A percentile compares a stretch with the other conserved stretches of the same genome.
Conservation (phyloP, 2,113 vertebrate genomes). For the Semnornis frantzii region DNA sequence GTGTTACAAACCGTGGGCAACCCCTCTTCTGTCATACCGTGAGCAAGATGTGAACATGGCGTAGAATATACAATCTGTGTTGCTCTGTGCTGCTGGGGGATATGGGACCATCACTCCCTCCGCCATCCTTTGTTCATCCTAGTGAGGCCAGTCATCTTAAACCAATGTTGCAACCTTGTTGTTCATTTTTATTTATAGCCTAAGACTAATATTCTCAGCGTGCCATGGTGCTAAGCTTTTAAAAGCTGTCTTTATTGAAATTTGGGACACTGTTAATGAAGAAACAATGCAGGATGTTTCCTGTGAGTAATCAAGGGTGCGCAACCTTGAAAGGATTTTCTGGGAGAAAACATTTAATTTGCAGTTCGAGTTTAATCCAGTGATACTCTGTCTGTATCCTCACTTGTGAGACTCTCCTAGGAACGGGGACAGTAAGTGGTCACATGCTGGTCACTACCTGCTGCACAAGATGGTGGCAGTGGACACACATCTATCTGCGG, state of each 20-base stretch:
- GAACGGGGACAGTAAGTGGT: accelerated
- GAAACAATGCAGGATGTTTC: not conserved
- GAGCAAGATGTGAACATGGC: no score
- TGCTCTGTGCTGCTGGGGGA: no score
- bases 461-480: no score
- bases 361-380: not conserved
- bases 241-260: not conserved
- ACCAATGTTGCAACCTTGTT: no score
- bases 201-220: not conserved
- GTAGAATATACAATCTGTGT: no score
- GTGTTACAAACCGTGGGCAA: no score
- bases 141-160: no score
- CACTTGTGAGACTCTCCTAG: not conserved
- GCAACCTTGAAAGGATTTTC: not conserved
- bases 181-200: not conserved
- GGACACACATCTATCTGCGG: not conserved
- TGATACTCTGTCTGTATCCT: not conserved
- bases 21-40: no score
- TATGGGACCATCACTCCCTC: no score
- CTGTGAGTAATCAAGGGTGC: not conserved
- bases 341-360: not conserved
- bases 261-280: not conserved
- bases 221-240: not conserved
- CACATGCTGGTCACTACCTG: accelerated
- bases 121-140: no score